Conservation (phyloP, 2,797 vertebrate genomes). For the Lophotriccus pileatus region DNA sequence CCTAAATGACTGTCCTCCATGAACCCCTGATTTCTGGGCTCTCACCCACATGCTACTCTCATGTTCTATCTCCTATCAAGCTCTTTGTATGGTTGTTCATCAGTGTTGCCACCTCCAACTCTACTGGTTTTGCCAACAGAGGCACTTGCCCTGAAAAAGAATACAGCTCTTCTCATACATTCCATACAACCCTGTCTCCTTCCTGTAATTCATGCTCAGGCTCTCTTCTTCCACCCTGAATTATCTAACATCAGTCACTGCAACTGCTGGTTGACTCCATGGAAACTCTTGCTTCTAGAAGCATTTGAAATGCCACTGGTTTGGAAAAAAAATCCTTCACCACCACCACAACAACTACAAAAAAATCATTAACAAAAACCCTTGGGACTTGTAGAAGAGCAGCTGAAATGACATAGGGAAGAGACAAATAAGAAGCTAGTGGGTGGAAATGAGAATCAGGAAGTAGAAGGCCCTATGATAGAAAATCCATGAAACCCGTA, state of each 20-base stretch:
- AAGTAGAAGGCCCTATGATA: background rate
- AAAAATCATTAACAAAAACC: fast-evolving
- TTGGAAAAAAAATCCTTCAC: background rate
- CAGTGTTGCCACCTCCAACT: background rate
- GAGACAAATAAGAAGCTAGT: background rate
- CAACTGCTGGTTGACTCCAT: background rate
- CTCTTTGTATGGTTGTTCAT: background rate
- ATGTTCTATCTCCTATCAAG: background rate
- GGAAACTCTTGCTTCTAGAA: background rate
- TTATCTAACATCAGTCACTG: background rate
- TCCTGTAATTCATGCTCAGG: background rate
- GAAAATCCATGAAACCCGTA: background rate
- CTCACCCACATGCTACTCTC: background rate
- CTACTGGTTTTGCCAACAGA: background rate
- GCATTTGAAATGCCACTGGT: background rate
- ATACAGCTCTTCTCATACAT: background rate
- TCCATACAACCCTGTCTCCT: background rate
- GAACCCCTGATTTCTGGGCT: background rate
- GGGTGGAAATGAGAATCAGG: background rate
- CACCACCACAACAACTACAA: background rate
- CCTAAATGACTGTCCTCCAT: background rate
- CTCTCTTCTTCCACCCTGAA: background rate
- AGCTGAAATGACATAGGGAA: background rate
- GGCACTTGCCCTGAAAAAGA: background rate
- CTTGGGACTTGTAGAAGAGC: background rate